These are phyloP conservation scores for Eilema sororculum DNA, from an alignment of 2,888 invertebrate genomes.

Conservation along the genomic window DNA sequence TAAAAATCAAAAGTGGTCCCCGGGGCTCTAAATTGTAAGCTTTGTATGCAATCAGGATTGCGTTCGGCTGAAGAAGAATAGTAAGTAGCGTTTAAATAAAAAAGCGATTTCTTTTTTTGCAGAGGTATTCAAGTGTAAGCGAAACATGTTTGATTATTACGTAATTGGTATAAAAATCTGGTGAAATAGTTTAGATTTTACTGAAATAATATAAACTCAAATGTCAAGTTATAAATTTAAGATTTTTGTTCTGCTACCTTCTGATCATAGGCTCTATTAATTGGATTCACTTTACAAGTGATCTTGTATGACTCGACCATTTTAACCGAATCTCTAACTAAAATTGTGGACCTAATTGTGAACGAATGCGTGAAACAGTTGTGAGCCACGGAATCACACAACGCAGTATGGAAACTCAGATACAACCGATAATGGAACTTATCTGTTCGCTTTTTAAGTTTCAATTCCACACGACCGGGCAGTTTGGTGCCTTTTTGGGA, in stretches of 20 bases:
- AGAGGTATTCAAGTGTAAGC: too few relatives aligned
- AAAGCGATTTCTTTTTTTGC: neutral
- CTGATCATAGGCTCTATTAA: conserved; percentile 57
- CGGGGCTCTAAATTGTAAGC: neutral
- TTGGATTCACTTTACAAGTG: conserved; percentile 82
- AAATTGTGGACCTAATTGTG: conserved; percentile 77
- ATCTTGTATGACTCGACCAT: conserved; percentile 83
- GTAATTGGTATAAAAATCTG: neutral
- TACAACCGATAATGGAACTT: conserved; percentile 82
- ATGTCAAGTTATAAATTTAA: conserved; percentile 5
- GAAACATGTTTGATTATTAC: too few relatives aligned
- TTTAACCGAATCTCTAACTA: conserved; percentile 81
- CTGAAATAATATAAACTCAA: neutral
- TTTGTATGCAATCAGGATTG: neutral
- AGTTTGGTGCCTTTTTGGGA: conserved; percentile 71
- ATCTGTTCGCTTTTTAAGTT: conserved; percentile 75
- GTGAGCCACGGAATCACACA: conserved; percentile 69
- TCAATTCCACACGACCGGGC: conserved; percentile 81
- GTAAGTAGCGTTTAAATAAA: neutral
- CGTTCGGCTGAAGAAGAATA: neutral
- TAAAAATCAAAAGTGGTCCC: too few relatives aligned
- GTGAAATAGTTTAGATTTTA: neutral
- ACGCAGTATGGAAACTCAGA: conserved; percentile 77
- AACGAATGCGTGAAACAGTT: conserved; percentile 77
- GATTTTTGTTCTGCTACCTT: conserved; percentile 34